Conservation (phyloP, 2,113 vertebrate species). For the Phrynosoma platyrhinos region DNA sequence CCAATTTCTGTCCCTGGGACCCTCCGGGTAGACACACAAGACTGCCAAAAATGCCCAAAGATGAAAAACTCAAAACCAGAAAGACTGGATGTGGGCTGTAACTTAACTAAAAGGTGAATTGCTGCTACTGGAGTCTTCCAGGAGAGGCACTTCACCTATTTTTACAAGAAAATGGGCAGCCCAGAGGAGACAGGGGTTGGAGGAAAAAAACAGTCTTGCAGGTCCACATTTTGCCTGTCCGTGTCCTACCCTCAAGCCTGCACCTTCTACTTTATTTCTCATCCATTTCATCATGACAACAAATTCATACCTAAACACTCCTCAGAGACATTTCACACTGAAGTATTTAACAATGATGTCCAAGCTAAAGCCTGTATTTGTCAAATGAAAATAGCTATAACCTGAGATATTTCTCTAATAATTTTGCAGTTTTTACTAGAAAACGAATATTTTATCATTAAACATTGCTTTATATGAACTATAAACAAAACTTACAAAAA, state of each 20-base stretch:
- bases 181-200: too few species aligned
- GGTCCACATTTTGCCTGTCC: too few species aligned
- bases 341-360: not conserved
- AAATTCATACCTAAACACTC: not conserved
- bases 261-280: not conserved
- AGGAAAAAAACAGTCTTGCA: too few species aligned
- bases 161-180: too few species aligned
- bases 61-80: too few species aligned
- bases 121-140: too few species aligned
- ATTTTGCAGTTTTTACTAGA: not conserved
- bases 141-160: too few species aligned
- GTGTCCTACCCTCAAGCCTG: not conserved
- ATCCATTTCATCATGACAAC: not conserved
- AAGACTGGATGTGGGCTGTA: too few species aligned
- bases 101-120: too few species aligned
- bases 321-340: not conserved
- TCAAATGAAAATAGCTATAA: not conserved
- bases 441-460: not conserved
- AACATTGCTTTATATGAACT: slow-evolving; percentile 56
- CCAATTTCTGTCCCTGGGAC: too few species aligned
- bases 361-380: not conserved
- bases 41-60: too few species aligned
- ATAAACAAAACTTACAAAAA: slow-evolving; percentile 76
- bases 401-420: not conserved
- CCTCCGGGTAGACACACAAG: too few species aligned